Conservation (phyloP, 1,140 invertebrate species). For the Heliconius hewitsoni region DNA sequence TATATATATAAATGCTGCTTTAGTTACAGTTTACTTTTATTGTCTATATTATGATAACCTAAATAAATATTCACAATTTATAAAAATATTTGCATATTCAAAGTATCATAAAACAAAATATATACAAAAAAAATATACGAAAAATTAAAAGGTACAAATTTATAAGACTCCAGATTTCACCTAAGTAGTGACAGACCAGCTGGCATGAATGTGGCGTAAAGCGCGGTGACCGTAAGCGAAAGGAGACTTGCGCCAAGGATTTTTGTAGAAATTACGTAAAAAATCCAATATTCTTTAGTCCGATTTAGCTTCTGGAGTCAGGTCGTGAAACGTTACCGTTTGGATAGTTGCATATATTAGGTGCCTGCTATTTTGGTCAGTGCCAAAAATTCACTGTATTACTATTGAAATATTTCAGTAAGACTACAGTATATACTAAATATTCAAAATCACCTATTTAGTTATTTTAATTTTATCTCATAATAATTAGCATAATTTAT, state of each 20-base stretch:
- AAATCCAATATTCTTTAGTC: conserved; percentile 35
- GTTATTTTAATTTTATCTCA: no score
- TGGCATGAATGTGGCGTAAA: conserved; percentile 38
- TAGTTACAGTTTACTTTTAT: no score
- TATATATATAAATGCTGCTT: no score
- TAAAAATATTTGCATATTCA: background rate
- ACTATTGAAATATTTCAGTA: background rate
- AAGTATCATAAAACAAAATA: background rate
- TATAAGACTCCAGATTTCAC: background rate
- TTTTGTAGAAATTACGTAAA: conserved; percentile 42
- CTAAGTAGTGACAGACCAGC: conserved; percentile 1
- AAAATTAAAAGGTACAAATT: background rate
- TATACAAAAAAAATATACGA: background rate
- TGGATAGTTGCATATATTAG: conserved; percentile 7
- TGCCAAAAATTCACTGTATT: background rate
- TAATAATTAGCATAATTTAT: no score
- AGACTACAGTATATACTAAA: no score
- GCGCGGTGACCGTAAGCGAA: conserved; percentile 36
- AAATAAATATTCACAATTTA: background rate
- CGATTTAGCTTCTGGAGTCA: conserved; percentile 24
- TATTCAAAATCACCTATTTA: no score
- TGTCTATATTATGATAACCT: no score
- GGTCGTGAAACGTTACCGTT: conserved; percentile 12
- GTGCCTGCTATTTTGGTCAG: background rate
- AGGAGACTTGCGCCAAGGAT: conserved; percentile 36